Percentiles rank a stretch among this genome's conserved stretches.
phyloP scores from a whole-genome alignment of 2,797 vertebrate species.

The Lacerta viridis region DNA sequence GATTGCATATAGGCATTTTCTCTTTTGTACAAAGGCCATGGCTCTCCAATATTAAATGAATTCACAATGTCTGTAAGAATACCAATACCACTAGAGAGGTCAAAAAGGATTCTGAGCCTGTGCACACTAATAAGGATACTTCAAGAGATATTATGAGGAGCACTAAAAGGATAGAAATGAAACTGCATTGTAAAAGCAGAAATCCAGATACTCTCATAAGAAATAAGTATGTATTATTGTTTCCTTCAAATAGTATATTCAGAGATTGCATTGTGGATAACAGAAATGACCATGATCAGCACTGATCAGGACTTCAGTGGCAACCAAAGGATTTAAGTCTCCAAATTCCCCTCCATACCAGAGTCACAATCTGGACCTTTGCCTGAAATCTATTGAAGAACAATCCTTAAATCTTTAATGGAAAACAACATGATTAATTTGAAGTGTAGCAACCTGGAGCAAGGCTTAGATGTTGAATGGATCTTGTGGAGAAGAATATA shows the following conservation, averaged over 20 bases:
- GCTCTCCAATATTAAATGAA: conserved; percentile 59
- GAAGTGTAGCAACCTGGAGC: neutral
- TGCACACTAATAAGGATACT: conserved; percentile 50
- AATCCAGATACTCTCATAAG: neutral
- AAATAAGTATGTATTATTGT: neutral
- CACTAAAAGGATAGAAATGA: conserved; percentile 52
- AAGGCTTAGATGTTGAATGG: neutral
- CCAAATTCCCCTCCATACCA: too few species aligned
- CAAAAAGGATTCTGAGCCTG: conserved; percentile 49
- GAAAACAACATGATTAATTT: too few species aligned
- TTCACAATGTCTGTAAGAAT: conserved; percentile 53
- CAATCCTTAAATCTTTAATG: too few species aligned
- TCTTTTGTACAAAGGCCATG: conserved; percentile 50
- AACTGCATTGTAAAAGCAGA: conserved; percentile 60
- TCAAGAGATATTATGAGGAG: conserved; percentile 45
- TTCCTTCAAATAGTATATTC: neutral
- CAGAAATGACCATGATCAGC: neutral
- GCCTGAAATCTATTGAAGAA: too few species aligned
- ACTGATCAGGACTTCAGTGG: too few species aligned
- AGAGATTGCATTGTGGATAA: neutral
- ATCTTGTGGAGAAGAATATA: neutral
- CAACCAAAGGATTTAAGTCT: too few species aligned
- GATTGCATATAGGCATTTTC: conserved; percentile 48
- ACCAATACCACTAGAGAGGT: conserved; percentile 35
- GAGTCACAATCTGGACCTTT: too few species aligned